Evolutionary conservation across 2,888 invertebrate species (phyloP), one percentile per base, ranked within the genome.

Genomic region (Melanostoma mellinum): DNA sequence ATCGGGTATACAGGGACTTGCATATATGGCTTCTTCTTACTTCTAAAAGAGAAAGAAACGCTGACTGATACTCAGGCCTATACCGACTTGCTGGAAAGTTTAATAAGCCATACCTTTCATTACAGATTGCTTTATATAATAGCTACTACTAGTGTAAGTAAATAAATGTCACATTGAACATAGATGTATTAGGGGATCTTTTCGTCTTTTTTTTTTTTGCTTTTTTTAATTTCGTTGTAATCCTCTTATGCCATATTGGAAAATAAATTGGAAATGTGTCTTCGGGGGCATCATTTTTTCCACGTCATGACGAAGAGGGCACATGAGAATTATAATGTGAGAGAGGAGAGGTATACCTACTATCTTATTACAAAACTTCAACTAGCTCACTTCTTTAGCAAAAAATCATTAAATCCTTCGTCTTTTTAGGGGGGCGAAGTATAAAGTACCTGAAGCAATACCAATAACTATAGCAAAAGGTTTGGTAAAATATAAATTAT

Each of bases 181-280:
- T 48, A 52, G 10, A 67, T 60, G 58, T 53, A 46, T 53, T 48
- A 55, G 53, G 55, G 61, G 60, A 53, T 60, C 33, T 63, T 40
- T 52, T 50, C 44, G 38, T 63, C 46, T 48, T 48, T 50, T 50
- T 10, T 50, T 10, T 44, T 48, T 58, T 6, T 8, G 35, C 9
- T 68, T 67, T 77, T 79, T 74, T 74, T 80, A 69, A 74, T 74
- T 74, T 74, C 52, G 61, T 33, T 69, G 68, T 80, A 80, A 80
- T 80, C 79, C 74, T 80, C 79, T 80, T 74, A 80, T 38, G 63
- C 20, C 9, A 68, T 56, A 80, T 74, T 80, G 79, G 50, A 80
- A 80, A 80, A 80, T 80, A 80, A 80, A 80, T 80, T 74, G 74
- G 56, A 74, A 80, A 80, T 58, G 61, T 56, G 50, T 69, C 68